Percentiles rank a stretch among this genome's conserved stretches.
These are phyloP conservation scores for Silurus meridionalis DNA, from an alignment of 2,113 vertebrate species.

Conservation along the genomic window DNA sequence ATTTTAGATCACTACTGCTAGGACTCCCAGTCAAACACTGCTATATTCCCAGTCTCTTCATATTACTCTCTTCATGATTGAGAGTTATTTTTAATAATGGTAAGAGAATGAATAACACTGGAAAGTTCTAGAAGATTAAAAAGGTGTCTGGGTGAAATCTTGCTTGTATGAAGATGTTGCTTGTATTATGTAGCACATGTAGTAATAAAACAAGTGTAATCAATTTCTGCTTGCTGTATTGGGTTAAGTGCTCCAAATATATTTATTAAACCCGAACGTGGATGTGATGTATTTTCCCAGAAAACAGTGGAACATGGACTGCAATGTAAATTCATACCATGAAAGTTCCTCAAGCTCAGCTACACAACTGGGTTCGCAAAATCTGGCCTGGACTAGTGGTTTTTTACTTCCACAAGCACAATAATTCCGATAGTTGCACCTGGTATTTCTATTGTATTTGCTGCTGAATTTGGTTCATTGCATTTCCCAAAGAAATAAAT, in stretches of 20 bases:
- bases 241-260: not conserved
- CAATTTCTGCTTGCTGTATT: not conserved
- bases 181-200: not conserved
- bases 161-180: no score
- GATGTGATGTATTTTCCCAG: not conserved
- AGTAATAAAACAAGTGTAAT: not conserved
- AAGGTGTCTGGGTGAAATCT: no score
- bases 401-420: not conserved
- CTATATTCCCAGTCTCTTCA: not conserved
- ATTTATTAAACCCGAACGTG: not conserved
- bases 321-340: not conserved
- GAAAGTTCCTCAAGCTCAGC: not conserved
- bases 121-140: not conserved
- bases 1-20: not conserved
- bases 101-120: not conserved
- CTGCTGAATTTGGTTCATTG: not conserved
- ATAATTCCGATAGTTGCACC: not conserved
- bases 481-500: not conserved
- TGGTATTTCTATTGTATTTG: not conserved
- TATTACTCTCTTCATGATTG: not conserved
- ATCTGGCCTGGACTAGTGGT: not conserved
- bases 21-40: no score
- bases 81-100: not conserved
- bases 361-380: not conserved
- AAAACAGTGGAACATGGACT: not conserved